phyloP scores from a whole-genome alignment of 2,888 invertebrate species.

The Synanthedon myopaeformis region DNA sequence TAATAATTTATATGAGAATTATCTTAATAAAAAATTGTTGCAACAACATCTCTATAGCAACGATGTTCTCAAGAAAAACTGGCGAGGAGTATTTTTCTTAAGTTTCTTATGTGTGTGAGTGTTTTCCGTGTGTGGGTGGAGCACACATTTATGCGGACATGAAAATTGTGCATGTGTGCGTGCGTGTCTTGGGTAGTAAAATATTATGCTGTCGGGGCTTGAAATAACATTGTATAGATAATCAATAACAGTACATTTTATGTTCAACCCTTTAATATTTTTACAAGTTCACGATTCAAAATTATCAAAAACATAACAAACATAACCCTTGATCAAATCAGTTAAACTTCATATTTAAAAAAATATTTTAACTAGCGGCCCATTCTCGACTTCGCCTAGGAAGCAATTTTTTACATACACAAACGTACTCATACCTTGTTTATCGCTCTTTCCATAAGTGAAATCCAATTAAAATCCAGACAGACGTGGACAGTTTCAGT shows the following conservation, averaged over 20 bases:
- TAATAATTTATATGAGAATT: no score
- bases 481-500: no score
- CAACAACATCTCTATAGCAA: conserved; percentile 21
- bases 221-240: conserved; percentile 72
- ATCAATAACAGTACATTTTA: conserved; percentile 62
- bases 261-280: conserved; percentile 28
- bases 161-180: conserved; percentile 19
- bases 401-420: no score
- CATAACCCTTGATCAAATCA: no score
- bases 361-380: no score
- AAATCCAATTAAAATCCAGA: no score
- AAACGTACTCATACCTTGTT: no score
- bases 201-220: conserved; percentile 69
- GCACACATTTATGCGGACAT: conserved; percentile 2
- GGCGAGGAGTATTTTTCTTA: conserved; percentile 67
- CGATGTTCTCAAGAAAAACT: conserved; percentile 50
- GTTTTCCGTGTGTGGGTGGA: conserved; percentile 13
- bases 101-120: conserved; percentile 23
- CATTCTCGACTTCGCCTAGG: no score
- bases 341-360: no score
- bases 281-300: not conserved
- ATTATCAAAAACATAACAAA: no score
- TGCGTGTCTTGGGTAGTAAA: conserved; percentile 60
- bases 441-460: no score
- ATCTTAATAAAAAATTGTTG: no score